phyloP scores from a whole-genome alignment of 2,888 invertebrate genomes.

The Polymixis lichenea region DNA sequence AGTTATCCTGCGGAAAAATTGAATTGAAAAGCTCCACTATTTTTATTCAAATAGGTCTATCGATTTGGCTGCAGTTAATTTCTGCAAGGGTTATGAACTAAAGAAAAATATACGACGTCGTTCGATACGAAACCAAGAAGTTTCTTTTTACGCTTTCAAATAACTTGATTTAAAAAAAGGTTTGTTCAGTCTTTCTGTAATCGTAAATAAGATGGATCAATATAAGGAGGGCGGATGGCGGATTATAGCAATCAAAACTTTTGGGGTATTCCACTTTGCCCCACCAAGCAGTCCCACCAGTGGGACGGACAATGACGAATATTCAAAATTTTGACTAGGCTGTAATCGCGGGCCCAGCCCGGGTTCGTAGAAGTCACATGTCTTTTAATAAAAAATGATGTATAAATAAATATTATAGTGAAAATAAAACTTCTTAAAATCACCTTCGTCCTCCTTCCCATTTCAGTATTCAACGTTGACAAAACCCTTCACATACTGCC shows the following conservation, averaged over 20 bases:
- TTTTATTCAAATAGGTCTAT: constrained; percentile 14
- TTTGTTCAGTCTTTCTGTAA: not conserved
- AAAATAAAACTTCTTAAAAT: not conserved
- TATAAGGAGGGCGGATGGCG: not conserved
- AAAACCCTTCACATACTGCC: not conserved
- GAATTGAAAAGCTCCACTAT: constrained; percentile 17
- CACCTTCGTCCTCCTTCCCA: no score
- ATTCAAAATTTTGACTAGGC: not conserved
- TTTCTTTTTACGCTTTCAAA: not conserved
- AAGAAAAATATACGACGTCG: not conserved
- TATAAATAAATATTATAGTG: not conserved
- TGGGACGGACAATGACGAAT: not conserved
- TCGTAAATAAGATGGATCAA: not conserved
- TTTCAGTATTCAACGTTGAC: not conserved
- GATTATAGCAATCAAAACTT: not conserved
- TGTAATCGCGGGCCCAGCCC: no score
- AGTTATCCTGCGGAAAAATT: constrained; percentile 20
- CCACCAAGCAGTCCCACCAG: not conserved
- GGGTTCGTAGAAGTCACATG: no score
- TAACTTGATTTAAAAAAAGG: not conserved
- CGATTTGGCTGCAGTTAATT: constrained; percentile 12
- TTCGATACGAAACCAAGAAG: not conserved
- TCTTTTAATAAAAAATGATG: no score
- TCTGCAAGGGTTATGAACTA: constrained; percentile 9
- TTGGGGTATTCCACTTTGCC: not conserved